Evolutionary conservation across 1,140 invertebrate species (phyloP), one percentile per base, ranked within the genome.

Genomic region (Helicoverpa armigera): DNA sequence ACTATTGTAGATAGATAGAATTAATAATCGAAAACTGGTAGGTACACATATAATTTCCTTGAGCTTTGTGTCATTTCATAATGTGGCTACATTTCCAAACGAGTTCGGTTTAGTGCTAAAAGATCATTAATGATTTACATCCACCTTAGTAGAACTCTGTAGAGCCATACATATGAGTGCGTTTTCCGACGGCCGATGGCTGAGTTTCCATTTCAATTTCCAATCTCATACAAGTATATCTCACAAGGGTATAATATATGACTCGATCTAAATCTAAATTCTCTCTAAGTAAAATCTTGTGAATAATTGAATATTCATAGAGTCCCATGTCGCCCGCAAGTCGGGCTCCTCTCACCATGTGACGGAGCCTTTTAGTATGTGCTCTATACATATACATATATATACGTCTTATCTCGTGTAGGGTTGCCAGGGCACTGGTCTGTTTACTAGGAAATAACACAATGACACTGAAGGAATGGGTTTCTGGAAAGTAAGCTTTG

Each of bases 241-340:
- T 54, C 23, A 43, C 13, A 10, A n/a, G 2, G n/a, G 5, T 43
- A 16, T 50, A n/a, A 75, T 65, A 63, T 53, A 67, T 80, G 78
- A 81, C 50, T 73, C 43, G 53, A 77, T 69, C 74, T 84, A 87
- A 87, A 87, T 88, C 84, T 81, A 85, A 89, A 86, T 83, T 89
- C 85, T 85, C 84, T 85, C 82, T 86, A 86, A 90, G 87, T 87
- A 90, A 90, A 91, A 90, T 89, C 90, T 89, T 82, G 86, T 88
- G 87, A 91, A 88, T 89, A 90, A 90, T 89, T 92, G 90, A 92
- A 94, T 94, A 94, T 94, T 92, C 89, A 94, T 94, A 85, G 85
- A 82, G 86, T 85, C 85, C 90, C 86, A 87, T 87, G 90, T 91
- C 89, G 87, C 87, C 89, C 88, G 88, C 91, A 91, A 92, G 90